Base-by-base conservation (phyloP, 2,888 invertebrate genomes). In the Sinodicranocentrus sp. region DNA sequence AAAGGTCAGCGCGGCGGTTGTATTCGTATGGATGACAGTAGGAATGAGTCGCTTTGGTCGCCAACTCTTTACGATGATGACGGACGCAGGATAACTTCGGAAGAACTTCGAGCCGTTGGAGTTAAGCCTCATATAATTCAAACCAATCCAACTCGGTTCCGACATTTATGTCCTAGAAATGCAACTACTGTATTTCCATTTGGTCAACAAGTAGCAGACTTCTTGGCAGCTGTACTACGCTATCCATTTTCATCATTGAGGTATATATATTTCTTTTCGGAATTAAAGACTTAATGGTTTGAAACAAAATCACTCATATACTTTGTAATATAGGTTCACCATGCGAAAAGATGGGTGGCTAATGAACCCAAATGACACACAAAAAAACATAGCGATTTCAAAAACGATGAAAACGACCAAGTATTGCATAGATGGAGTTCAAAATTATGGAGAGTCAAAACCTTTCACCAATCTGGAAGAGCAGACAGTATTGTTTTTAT, bases 341-440 rank as follows among this genome's bases (percentile, higher is more conserved):
- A 43, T 86, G 71, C 44, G 84, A 57, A 84, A 78, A 28, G 86
- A 86, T 65, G 86, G 86, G 13, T 84, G 82, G 82, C 67, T 86
- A 0, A 75, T 86, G 52, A 71, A 78, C n/a, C 82, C 84, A 1
- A 84, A 78, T 43, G 25, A 44, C n/a, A 52, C 76, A 0, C n/a
- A 39, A 8, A 33, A 23, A n/a, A 70, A 77, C 8, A 75, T 86
- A 52, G 84, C 86, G 17, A 86, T 86, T 52, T 82, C 78, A 1
- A 75, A 72, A 8, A 63, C 33, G 2, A 23, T 63, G 17, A 25
- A 59, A 39, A 86, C 86, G 0, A 61, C 76, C 13, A 82, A 82
- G 17, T 86, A 86, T 43, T 86, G 86, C 63, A 76, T 86, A 6
- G 86, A 86, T 39, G 86, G 86, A 3, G 86, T 86, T 0, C 76